Evolutionary conservation across 92 coral and sea anemone genomes (phyloP), one percentile per base, ranked within the genome.

Genomic region (Actinernus sp.): DNA sequence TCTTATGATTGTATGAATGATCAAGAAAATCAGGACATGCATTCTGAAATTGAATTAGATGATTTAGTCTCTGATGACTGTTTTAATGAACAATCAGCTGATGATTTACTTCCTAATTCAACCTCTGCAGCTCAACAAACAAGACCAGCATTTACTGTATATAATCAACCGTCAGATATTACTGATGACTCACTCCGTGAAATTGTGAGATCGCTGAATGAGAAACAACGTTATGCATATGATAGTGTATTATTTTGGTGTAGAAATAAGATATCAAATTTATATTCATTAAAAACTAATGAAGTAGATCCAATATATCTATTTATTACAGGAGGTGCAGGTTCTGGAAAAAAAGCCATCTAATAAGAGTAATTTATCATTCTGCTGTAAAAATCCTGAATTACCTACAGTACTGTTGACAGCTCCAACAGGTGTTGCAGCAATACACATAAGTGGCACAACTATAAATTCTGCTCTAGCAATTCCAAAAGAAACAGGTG

Each of bases 351-450:
- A 13, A 86, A 74, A 43, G 68, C 30, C 82, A 85, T 49, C 55
- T 84, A 22, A 84, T 84, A 11, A 78, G 79, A 14, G 25, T 55
- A 45, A 84, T 84, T 53, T 85, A 79, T 39, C 92, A 71, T 22
- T 71, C 87, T 32, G 50, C 29, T 25, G 44, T 67, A 47, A 86
- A 86, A 83, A 83, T 27, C 82, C 91, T 39, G 86, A 78, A 23
- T 17, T 19, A 72, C 81, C 82, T 30, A 78, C 86, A 61, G 91
- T 84, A 1, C 68, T 85, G 8, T 27, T 85, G 53, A 85, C 61
- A 69, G 87, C 87, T 12, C 92, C 91, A 21, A 85, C 87, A 28
- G 87, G 82, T 46, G 74, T 74, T 34, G 88, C 88, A 2, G 82
- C 88, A 49, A 63, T 71, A 18, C 78, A 85, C 28, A 86, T 79